phyloP scores from a whole-genome alignment of 2,113 vertebrate genomes.

The Cyprinodon tularosa region DNA sequence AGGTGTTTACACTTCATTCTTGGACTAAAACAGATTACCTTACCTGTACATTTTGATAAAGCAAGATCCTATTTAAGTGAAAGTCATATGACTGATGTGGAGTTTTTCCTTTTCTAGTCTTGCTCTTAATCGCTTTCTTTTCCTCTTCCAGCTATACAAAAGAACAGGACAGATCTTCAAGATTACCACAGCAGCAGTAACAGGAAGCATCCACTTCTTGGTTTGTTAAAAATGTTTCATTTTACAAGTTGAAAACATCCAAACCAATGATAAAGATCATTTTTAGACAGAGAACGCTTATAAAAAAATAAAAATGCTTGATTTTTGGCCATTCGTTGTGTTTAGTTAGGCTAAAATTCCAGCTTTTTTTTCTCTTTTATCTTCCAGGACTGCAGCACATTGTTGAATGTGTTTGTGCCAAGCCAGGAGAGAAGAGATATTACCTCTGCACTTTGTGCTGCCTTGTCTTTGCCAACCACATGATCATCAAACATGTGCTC shows the following conservation, averaged over 20 bases:
- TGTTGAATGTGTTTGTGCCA: conserved; percentile 51
- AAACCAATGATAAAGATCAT: background rate
- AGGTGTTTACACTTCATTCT: too few species aligned
- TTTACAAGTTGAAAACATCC: background rate
- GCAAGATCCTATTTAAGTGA: too few species aligned
- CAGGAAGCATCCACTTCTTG: conserved; percentile 63
- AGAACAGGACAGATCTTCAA: conserved; percentile 28
- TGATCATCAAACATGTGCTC: conserved; percentile 66
- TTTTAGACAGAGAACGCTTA: background rate
- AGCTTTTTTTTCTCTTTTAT: background rate
- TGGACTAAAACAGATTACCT: too few species aligned
- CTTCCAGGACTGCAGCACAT: conserved; percentile 68
- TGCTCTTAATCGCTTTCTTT: background rate
- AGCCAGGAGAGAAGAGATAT: conserved; percentile 1
- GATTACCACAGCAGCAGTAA: conserved; percentile 35
- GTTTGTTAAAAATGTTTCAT: conserved; percentile 42
- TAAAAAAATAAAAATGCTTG: background rate
- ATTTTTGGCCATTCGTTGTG: background rate
- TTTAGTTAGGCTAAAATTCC: background rate
- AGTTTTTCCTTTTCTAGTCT: background rate
- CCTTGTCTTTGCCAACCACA: conserved; percentile 13
- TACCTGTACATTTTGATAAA: too few species aligned
- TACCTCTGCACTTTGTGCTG: conserved; percentile 71
- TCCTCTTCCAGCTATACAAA: conserved; percentile 13
- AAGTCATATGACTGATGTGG: background rate